Conservation (phyloP, 2,797 vertebrate genomes). For the Hipposideros larvatus region DNA sequence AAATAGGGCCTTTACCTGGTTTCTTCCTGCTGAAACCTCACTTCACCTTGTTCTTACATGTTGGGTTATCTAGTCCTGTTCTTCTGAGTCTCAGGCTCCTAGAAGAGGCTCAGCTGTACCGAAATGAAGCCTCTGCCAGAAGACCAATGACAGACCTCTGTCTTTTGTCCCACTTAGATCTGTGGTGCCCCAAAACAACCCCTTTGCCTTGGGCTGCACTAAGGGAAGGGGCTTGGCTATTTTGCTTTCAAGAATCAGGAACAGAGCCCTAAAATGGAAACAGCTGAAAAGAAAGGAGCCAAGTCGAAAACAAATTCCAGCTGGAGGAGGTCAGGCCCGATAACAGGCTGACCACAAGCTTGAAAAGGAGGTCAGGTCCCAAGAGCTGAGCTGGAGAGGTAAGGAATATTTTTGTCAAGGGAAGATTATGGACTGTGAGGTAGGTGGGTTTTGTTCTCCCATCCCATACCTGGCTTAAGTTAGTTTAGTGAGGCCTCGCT, state of each 20-base stretch:
- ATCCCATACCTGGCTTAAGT: neutral
- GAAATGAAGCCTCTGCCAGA: neutral
- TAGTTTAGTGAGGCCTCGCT: neutral
- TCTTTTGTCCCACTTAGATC: neutral
- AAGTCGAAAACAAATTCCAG: constrained; percentile 75
- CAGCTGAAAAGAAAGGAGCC: constrained; percentile 67
- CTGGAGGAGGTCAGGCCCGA: constrained; percentile 68
- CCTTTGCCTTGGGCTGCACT: neutral
- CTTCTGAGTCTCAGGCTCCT: neutral
- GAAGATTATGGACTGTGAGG: neutral
- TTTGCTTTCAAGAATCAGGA: constrained; percentile 50
- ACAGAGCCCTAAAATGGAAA: constrained; percentile 70
- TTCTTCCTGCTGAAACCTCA: neutral
- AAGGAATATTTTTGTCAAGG: neutral
- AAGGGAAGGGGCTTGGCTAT: constrained; percentile 14
- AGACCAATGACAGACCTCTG: neutral
- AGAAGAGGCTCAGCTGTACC: neutral
- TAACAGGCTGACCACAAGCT: constrained; percentile 56
- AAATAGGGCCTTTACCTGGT: neutral
- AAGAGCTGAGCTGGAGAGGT: neutral
- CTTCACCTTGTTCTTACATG: neutral
- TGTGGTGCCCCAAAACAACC: neutral
- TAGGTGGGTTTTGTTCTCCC: neutral
- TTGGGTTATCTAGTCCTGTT: neutral
- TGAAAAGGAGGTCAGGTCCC: constrained; percentile 64